Percentiles rank a stretch among this genome's conserved stretches.
Conservation (phyloP, 1,140 invertebrate species). For the Aphaenogaster floridana region DNA sequence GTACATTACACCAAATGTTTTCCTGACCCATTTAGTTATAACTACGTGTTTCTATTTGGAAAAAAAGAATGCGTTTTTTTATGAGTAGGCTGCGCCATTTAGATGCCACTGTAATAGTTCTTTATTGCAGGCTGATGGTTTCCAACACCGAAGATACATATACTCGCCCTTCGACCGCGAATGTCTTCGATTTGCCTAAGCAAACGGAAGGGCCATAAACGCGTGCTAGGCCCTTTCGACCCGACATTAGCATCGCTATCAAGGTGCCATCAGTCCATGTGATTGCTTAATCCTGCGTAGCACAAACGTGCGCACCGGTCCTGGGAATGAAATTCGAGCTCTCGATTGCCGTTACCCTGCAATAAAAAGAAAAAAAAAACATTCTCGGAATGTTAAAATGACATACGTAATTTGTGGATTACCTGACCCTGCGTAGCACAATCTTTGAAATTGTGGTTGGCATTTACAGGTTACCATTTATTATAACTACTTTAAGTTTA, state of each 20-base stretch:
- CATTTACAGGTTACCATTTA: too few relatives aligned
- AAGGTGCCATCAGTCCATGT: constrained; percentile 80
- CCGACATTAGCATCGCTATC: constrained; percentile 84
- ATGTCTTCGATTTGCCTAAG: constrained; percentile 78
- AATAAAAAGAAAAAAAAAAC: constrained; percentile 25
- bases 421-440: neutral
- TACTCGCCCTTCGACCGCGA: constrained; percentile 57
- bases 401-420: neutral
- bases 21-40: neutral
- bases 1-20: neutral
- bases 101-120: constrained; percentile 59
- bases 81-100: constrained; percentile 53
- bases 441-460: neutral
- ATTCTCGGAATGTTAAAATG: neutral
- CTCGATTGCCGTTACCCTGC: constrained; percentile 50
- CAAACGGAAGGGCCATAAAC: constrained; percentile 76
- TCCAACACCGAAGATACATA: constrained; percentile 65
- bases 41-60: neutral
- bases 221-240: constrained; percentile 77
- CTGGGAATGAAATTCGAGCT: constrained; percentile 74
- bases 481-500: neutral
- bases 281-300: constrained; percentile 82
- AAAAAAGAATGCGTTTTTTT: constrained; percentile 30
- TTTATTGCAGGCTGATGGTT: constrained; percentile 63
- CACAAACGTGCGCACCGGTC: constrained; percentile 48